Percentiles rank a stretch among this genome's conserved stretches.
Conservation (phyloP, 2,113 vertebrate genomes). For the Columbina picui region DNA sequence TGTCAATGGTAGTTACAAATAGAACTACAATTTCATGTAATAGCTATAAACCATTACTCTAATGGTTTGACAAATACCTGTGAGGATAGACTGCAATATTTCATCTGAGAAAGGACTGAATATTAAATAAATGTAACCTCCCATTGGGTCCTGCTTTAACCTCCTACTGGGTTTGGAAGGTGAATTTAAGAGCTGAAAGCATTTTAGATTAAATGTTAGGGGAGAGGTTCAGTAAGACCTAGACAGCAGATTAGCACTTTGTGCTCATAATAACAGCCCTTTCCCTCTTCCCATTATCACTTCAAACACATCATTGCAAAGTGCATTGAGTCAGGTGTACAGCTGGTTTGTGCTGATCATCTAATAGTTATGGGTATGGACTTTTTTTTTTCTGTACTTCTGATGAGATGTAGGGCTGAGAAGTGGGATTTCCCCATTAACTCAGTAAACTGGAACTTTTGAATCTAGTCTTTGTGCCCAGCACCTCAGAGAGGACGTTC, state of each 20-base stretch:
- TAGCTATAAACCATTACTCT: constrained; percentile 81
- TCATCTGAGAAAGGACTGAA: constrained; percentile 78
- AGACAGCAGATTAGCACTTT: constrained; percentile 73
- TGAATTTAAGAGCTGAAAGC: constrained; percentile 80
- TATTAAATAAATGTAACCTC: constrained; percentile 84
- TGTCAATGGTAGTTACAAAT: constrained; percentile 78
- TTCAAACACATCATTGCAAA: constrained; percentile 66
- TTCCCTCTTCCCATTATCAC: constrained; percentile 68
- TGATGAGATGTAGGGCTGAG: not conserved
- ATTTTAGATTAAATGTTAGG: constrained; percentile 77
- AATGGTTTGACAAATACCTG: constrained; percentile 82
- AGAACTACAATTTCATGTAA: constrained; percentile 80
- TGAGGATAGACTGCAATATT: constrained; percentile 79
- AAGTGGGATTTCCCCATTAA: not conserved
- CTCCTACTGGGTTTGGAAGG: constrained; percentile 77
- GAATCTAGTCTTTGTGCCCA: not conserved
- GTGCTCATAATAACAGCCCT: constrained; percentile 69
- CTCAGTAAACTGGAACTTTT: not conserved
- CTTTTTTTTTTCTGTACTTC: not conserved
- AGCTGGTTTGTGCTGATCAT: constrained; percentile 6
- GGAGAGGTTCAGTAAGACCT: constrained; percentile 69
- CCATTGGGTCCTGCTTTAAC: constrained; percentile 77
- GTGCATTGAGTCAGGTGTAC: constrained; percentile 50
- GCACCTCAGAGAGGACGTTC: not conserved
- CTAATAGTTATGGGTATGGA: constrained; percentile 16